Evolutionary conservation across 1,140 invertebrate species (phyloP).

Genomic region (Drosophila tsacasi): DNA sequence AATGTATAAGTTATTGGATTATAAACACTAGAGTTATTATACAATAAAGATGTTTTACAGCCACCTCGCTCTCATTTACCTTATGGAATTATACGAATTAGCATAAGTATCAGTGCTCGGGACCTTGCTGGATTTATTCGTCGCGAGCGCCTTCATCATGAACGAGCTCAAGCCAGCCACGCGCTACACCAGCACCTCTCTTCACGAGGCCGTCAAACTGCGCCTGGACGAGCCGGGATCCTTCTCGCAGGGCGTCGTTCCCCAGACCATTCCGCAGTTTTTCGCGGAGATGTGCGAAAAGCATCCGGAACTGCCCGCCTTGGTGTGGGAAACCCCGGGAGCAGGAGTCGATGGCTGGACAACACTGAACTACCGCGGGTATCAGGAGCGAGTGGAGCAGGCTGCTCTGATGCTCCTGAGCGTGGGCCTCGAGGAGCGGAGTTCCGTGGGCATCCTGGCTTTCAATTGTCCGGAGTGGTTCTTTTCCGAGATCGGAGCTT

Average conservation of each 20-base stretch:
- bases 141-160: slow-evolving; percentile 44
- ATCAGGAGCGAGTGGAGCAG: slow-evolving; percentile 89
- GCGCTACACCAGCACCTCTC: slow-evolving; percentile 62
- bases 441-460: slow-evolving; percentile 94
- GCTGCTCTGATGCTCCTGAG: slow-evolving; percentile 94
- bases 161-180: slow-evolving; percentile 67
- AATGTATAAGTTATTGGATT: too few relatives aligned
- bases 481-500: slow-evolving; percentile 92
- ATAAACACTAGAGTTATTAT: too few relatives aligned
- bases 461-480: slow-evolving; percentile 97
- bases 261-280: slow-evolving; percentile 57
- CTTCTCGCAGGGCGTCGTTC: slow-evolving; percentile 5
- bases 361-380: slow-evolving; percentile 92
- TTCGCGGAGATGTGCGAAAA: slow-evolving; percentile 83
- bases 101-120: slow-evolving; percentile 55
- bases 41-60: too few relatives aligned
- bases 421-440: slow-evolving; percentile 91
- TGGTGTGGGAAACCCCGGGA: slow-evolving; percentile 87
- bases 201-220: slow-evolving; percentile 69
- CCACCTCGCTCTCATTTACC: too few relatives aligned
- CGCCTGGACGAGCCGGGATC: slow-evolving; percentile 22
- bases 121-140: slow-evolving; percentile 40
- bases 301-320: slow-evolving; percentile 88
- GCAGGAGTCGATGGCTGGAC: slow-evolving; percentile 83
- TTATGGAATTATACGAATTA: too few relatives aligned